Percentiles rank a stretch among this genome's conserved stretches.
Conservation (phyloP, 1,140 invertebrate species). For the Artemia franciscana region DNA sequence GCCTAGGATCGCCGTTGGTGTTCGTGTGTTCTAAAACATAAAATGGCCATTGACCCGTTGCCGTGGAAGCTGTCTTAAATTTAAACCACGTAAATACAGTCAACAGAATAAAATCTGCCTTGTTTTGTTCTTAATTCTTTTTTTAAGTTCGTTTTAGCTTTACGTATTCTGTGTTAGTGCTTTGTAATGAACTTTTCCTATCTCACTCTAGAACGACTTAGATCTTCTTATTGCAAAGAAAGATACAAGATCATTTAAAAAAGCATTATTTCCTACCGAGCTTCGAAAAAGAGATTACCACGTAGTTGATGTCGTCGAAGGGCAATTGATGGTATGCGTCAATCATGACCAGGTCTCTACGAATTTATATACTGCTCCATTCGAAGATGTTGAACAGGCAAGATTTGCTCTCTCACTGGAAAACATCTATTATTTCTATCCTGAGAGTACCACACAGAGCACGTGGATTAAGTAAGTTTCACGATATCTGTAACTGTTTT, state of each 20-base stretch:
- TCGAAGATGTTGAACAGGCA: constrained; percentile 15
- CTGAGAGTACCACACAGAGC: constrained; percentile 46
- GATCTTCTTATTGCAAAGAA: constrained; percentile 55
- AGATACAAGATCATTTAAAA: constrained; percentile 35
- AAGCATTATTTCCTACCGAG: constrained; percentile 41
- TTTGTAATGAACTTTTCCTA: no score
- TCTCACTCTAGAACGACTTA: constrained; percentile 30
- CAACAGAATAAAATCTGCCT: no score
- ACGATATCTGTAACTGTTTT: no score
- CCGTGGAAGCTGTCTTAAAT: no score
- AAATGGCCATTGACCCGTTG: no score
- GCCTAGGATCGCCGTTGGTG: no score
- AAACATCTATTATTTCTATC: constrained; percentile 58
- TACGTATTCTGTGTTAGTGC: no score
- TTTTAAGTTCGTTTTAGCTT: no score
- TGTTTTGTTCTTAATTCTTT: no score
- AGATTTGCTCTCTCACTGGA: constrained; percentile 52
- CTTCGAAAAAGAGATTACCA: constrained; percentile 42
- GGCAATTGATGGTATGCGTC: constrained; percentile 53
- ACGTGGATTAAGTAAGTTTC: constrained; percentile 52
- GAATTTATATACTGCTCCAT: constrained; percentile 38
- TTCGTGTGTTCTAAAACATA: no score
- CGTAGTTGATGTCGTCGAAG: constrained; percentile 54
- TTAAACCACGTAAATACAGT: no score
- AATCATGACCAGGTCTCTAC: constrained; percentile 43